These are phyloP conservation scores for Melieria picta DNA, from an alignment of 2,888 invertebrate genomes.

Conservation along the genomic window DNA sequence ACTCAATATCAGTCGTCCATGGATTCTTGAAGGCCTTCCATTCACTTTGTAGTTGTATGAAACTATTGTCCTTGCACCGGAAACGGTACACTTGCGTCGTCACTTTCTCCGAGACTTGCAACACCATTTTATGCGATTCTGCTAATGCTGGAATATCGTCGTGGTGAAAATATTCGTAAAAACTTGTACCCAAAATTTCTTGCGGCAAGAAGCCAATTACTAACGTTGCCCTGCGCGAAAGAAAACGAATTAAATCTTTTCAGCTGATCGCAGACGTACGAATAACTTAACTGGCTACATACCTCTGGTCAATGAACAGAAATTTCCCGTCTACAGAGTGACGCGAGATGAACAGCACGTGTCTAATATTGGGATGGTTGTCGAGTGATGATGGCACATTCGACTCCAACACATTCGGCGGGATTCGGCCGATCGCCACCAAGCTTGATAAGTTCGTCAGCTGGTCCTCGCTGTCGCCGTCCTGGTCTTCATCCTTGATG, in stretches of 20 bases:
- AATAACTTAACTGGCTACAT: not conserved
- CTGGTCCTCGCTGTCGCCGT: conserved; percentile 70
- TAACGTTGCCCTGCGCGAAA: conserved; percentile 77
- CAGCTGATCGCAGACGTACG: not conserved
- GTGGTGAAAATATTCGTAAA: conserved; percentile 91
- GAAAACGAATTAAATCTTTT: too few species aligned
- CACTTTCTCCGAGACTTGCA: conserved; percentile 73
- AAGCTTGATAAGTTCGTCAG: conserved; percentile 82
- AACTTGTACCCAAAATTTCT: conserved; percentile 89
- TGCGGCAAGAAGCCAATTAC: conserved; percentile 92
- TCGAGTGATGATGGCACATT: conserved; percentile 67
- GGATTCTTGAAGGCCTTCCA: conserved; percentile 93
- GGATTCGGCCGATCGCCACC: conserved; percentile 85
- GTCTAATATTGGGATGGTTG: conserved; percentile 69
- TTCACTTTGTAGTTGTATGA: conserved; percentile 78
- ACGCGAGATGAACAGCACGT: conserved; percentile 82
- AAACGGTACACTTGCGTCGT: conserved; percentile 82
- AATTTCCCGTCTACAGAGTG: conserved; percentile 93
- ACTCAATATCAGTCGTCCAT: conserved; percentile 95
- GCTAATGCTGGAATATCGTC: conserved; percentile 83
- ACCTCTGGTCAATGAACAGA: conserved; percentile 92
- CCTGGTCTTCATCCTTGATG: conserved; percentile 77
- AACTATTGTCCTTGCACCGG: conserved; percentile 80
- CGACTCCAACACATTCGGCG: conserved; percentile 70
- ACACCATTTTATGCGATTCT: conserved; percentile 83